Evolutionary conservation across 2,797 vertebrate genomes (phyloP), one percentile per base, ranked within the genome.

Genomic region (Myotis findleyi): DNA sequence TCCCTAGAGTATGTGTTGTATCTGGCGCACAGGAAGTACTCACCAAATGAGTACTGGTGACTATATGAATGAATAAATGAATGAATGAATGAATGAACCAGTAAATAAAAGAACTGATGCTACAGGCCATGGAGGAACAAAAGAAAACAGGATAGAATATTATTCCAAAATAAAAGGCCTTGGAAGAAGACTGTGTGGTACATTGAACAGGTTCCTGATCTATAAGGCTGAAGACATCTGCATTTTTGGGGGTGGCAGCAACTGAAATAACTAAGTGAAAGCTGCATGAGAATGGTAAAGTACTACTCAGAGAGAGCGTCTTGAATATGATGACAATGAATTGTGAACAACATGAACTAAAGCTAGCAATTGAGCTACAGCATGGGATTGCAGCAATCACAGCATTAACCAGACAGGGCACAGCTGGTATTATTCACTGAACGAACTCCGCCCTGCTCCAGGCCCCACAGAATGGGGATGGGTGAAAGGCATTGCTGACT

Each of bases 121-220:
- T 23, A 55, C 17, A n/a, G 51, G 27, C 16, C 21, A 59, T 3
- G 2, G 7, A 87, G 5, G 8, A 59, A 71, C 5, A 87, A 80
- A 69, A 75, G 38, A 68, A 72, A 72, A 64, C 12, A 82, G 44
- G 25, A 23, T 17, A 51, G 49, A 66, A 18, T 55, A 11, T 62
- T 62, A 71, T 44, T 84, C 30, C 79, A n/a, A 94, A 93, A 33
- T 27, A 80, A 76, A 92, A 93, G 27, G 59, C 12, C 23, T 59
- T 57, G 55, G 38, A 73, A 73, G 17, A 64, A 89, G 79, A 20
- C 14, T 17, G 20, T 1, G 27, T 1, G 10, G 4, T 10, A 0
- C 21, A 12, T 2, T 7, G 27, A 57, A 51, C 1, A 30, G 30
- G 0, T 69, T 86, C 51, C 41, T n/a, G 41, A n/a, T 23, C 17